These are phyloP conservation scores for Podarcis cretensis DNA, from an alignment of 2,113 vertebrate species.

Conservation along the genomic window DNA sequence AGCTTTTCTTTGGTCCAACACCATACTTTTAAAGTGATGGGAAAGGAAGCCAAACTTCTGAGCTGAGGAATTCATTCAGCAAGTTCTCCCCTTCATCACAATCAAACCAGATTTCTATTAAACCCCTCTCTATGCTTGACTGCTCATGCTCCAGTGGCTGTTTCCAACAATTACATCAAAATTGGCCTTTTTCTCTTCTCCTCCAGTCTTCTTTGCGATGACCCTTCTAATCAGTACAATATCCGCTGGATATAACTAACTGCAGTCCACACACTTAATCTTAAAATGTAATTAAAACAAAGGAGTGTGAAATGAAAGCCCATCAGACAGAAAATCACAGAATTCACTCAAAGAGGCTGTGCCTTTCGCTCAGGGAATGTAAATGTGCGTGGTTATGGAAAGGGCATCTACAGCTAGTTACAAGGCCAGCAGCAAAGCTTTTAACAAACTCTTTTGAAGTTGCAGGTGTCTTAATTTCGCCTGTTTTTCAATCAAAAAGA, in stretches of 20 bases:
- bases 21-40: not conserved
- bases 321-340: conserved; percentile 57
- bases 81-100: conserved; percentile 50
- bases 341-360: conserved; percentile 26
- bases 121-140: conserved; percentile 42
- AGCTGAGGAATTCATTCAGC: conserved; percentile 40
- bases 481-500: too few species aligned
- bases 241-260: conserved; percentile 50
- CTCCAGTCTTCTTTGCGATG: conserved; percentile 40
- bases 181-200: conserved; percentile 29
- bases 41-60: not conserved
- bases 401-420: not conserved
- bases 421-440: not conserved
- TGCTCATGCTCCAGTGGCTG: conserved; percentile 19
- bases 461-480: too few species aligned
- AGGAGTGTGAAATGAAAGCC: conserved; percentile 71
- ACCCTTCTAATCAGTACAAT: conserved; percentile 54
- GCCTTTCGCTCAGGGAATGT: conserved; percentile 45
- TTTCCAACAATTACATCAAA: conserved; percentile 40
- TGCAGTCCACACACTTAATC: conserved; percentile 42
- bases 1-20: conserved; percentile 23
- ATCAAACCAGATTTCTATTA: conserved; percentile 49
- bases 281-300: conserved; percentile 71
- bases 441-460: not conserved
- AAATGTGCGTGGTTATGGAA: conserved; percentile 16